Conservation (phyloP, 2,888 invertebrate species). For the Aporophyla nigra region DNA sequence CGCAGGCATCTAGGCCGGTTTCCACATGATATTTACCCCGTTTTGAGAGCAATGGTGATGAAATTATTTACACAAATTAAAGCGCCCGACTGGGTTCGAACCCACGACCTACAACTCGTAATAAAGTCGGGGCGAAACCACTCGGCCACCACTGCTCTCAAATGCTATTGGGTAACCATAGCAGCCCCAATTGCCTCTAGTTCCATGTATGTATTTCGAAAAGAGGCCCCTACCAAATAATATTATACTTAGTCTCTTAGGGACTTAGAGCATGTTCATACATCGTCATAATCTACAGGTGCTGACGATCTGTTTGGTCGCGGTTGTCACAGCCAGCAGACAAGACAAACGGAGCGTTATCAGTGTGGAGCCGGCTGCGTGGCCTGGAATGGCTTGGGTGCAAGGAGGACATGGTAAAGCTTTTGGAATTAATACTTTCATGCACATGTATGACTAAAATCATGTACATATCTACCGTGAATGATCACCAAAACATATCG, state of each 20-base stretch:
- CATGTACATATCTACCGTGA: not conserved
- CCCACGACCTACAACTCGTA: no score
- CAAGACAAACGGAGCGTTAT: constrained; percentile 81
- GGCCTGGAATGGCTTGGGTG: constrained; percentile 70
- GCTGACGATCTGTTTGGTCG: constrained; percentile 62
- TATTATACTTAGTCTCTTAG: not conserved
- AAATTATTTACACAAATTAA: no score
- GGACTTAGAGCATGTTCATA: constrained; percentile 22
- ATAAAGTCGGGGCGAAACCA: no score
- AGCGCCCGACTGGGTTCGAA: no score
- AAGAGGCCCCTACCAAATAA: not conserved
- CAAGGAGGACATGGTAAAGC: constrained; percentile 70
- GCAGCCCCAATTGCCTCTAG: not conserved
- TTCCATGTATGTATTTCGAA: not conserved
- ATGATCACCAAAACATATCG: not conserved
- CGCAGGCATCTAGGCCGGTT: no score
- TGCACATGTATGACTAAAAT: not conserved
- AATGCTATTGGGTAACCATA: not conserved
- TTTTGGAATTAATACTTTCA: not conserved
- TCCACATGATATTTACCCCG: no score
- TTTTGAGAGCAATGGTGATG: no score
- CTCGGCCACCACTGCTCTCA: no score
- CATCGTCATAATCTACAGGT: constrained; percentile 52
- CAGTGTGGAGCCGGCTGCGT: constrained; percentile 70
- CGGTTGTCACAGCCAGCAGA: constrained; percentile 64